Evolutionary conservation across 2,888 invertebrate genomes (phyloP).

Genomic region (Heliconius cydno): DNA sequence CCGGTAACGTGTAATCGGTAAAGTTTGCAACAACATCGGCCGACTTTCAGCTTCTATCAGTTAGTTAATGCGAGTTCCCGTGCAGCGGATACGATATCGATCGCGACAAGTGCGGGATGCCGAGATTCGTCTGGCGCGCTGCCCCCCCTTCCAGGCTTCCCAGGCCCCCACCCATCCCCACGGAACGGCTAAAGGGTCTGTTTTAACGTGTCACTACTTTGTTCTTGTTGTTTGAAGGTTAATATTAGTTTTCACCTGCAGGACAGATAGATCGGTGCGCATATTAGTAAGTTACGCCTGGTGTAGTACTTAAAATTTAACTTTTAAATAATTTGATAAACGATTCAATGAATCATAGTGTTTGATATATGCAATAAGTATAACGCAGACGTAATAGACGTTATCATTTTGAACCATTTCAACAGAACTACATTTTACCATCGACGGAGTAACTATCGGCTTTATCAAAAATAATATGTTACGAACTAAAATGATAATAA

Average conservation of each 20-base stretch:
- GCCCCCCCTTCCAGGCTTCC: conserved; percentile 53
- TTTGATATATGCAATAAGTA: neutral
- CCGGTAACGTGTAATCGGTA: conserved; percentile 72
- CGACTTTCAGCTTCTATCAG: conserved; percentile 77
- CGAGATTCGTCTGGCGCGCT: conserved; percentile 78
- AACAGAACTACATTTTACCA: neutral
- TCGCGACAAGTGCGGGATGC: conserved; percentile 76
- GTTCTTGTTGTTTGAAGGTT: conserved; percentile 83
- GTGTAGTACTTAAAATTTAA: neutral
- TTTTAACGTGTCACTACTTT: conserved; percentile 75
- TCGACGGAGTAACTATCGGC: no score
- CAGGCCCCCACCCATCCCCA: conserved; percentile 58
- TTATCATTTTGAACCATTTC: neutral
- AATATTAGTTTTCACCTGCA: conserved; percentile 73
- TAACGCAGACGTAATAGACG: neutral
- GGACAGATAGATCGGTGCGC: conserved; percentile 35
- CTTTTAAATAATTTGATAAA: neutral
- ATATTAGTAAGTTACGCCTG: neutral
- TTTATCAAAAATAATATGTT: neutral
- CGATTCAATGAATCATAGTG: no score
- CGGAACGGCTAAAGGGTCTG: conserved; percentile 64
- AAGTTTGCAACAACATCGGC: conserved; percentile 79
- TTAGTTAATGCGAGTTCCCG: conserved; percentile 79
- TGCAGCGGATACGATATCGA: conserved; percentile 79
- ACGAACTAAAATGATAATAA: neutral